Evolutionary conservation across 2,113 vertebrate genomes (phyloP).

Genomic region (Ascaphus truei): DNA sequence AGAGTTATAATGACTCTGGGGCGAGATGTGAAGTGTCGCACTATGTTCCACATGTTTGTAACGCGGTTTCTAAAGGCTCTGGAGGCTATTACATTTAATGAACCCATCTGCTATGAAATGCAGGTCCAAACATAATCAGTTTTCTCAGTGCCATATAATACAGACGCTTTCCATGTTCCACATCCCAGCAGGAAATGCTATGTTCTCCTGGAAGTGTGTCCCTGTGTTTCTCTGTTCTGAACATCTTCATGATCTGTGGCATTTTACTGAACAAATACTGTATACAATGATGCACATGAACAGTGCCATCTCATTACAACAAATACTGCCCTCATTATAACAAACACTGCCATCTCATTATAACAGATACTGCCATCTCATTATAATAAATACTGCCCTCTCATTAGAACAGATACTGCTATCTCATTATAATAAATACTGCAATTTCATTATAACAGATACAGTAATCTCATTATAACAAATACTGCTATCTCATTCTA

Average conservation of each 20-base stretch:
- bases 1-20: constrained; percentile 68
- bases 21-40: constrained; percentile 72
- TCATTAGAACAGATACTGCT: too few species aligned
- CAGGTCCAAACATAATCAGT: constrained; percentile 69
- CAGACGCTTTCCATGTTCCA: constrained; percentile 65
- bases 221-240: constrained; percentile 53
- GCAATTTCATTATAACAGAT: too few species aligned
- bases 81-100: constrained; percentile 86
- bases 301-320: constrained; percentile 47
- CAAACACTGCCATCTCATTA: constrained; percentile 43
- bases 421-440: too few species aligned
- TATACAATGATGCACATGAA: constrained; percentile 27
- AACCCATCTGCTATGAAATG: constrained; percentile 82
- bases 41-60: constrained; percentile 77
- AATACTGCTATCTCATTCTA: too few species aligned
- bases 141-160: constrained; percentile 66
- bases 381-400: too few species aligned
- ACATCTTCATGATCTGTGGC: constrained; percentile 57
- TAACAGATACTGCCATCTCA: constrained; percentile 40
- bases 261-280: constrained; percentile 52
- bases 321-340: constrained; percentile 46
- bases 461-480: too few species aligned
- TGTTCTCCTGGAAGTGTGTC: constrained; percentile 46
- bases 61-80: constrained; percentile 76
- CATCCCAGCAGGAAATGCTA: constrained; percentile 59